These are phyloP conservation scores for Oostethus manadensis DNA, from an alignment of 2,113 vertebrate species.

Conservation along the genomic window DNA sequence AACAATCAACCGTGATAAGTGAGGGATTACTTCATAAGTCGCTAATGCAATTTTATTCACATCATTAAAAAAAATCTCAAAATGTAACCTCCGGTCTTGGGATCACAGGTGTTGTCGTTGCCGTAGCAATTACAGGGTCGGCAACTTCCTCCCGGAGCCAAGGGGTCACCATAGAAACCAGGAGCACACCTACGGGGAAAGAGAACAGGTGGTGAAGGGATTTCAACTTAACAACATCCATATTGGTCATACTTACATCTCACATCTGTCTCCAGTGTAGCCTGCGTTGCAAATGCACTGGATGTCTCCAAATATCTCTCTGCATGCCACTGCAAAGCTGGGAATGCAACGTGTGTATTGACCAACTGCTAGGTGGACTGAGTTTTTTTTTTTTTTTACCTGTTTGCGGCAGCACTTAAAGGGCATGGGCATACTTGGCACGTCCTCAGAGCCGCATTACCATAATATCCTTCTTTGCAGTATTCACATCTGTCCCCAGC, in stretches of 20 bases:
- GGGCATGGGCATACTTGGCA: conserved; percentile 85
- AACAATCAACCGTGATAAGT: too few relatives aligned
- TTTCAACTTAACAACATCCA: neutral
- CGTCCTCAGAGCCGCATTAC: conserved; percentile 67
- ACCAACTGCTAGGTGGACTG: neutral
- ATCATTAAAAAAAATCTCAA: too few relatives aligned
- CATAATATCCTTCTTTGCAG: conserved; percentile 86
- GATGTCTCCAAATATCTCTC: conserved; percentile 67
- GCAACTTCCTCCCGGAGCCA: conserved; percentile 77
- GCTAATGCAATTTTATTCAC: too few relatives aligned
- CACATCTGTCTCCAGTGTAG: conserved; percentile 80
- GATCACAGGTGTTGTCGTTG: conserved; percentile 81
- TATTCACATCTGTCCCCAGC: conserved; percentile 83
- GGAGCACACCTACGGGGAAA: conserved; percentile 80
- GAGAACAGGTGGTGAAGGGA: neutral
- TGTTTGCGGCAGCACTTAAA: conserved; percentile 66
- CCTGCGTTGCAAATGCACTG: conserved; percentile 83
- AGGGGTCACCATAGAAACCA: conserved; percentile 88
- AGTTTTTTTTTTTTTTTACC: conserved; percentile 54
- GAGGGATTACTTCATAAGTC: too few relatives aligned
- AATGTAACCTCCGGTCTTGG: conserved; percentile 80
- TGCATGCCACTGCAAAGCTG: conserved; percentile 87
- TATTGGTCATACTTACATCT: conserved; percentile 70
- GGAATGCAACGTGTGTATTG: neutral
- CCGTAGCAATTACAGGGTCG: conserved; percentile 81